Conservation (phyloP, 2,888 invertebrate genomes). For the Empis stercorea region DNA sequence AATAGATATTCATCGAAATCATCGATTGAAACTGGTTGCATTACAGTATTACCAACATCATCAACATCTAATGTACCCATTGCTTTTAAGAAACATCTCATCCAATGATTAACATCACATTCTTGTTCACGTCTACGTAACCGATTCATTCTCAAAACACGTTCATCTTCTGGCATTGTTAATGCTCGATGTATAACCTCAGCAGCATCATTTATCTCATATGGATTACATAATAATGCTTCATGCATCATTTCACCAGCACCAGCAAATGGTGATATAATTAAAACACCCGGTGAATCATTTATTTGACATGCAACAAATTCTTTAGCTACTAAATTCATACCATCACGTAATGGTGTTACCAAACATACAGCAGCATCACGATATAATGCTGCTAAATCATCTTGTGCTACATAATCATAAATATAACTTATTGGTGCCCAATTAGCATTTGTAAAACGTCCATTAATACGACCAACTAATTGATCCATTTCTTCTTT, state of each 20-base stretch:
- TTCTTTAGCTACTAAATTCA: slow-evolving; percentile 88
- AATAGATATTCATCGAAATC: slow-evolving; percentile 82
- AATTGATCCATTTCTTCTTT: slow-evolving; percentile 85
- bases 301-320: slow-evolving; percentile 88
- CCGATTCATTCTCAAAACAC: slow-evolving; percentile 75
- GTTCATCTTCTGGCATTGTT: slow-evolving; percentile 82
- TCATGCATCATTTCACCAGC: slow-evolving; percentile 92
- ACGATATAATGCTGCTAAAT: slow-evolving; percentile 73
- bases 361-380: slow-evolving; percentile 79
- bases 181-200: slow-evolving; percentile 76
- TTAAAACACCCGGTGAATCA: slow-evolving; percentile 69
- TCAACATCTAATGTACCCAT: slow-evolving; percentile 77
- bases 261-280: slow-evolving; percentile 83
- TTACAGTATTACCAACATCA: slow-evolving; percentile 68
- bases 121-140: slow-evolving; percentile 65
- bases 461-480: slow-evolving; percentile 72
- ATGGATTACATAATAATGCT: slow-evolving; percentile 78
- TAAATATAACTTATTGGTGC: slow-evolving; percentile 80
- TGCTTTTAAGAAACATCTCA: slow-evolving; percentile 73
- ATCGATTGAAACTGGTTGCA: slow-evolving; percentile 82
- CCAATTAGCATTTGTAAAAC: slow-evolving; percentile 84
- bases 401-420: slow-evolving; percentile 76
- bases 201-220: slow-evolving; percentile 76
- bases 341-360: slow-evolving; percentile 76
- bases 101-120: slow-evolving; percentile 81